These are phyloP conservation scores for Luehdorfia chinensis DNA, from an alignment of 1,140 invertebrate genomes.

Conservation along the genomic window DNA sequence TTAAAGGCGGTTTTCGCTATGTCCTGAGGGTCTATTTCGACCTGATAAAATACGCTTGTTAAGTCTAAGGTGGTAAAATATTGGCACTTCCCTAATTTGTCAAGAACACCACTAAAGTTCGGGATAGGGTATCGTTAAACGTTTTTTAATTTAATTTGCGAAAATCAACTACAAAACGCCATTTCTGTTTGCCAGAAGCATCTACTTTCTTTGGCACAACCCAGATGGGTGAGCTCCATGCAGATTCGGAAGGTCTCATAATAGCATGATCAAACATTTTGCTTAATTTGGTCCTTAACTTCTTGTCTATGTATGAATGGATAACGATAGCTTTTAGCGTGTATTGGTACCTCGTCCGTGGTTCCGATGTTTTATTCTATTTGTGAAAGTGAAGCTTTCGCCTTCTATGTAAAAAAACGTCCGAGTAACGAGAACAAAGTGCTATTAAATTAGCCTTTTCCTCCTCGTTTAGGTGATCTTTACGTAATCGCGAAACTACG, in stretches of 20 bases:
- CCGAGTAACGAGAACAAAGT: constrained; percentile 22
- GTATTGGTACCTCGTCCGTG: constrained; percentile 25
- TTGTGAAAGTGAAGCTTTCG: constrained; percentile 28
- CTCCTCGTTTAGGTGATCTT: constrained; percentile 24
- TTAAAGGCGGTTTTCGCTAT: background rate
- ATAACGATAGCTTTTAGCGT: constrained; percentile 24
- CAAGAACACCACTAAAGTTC: too few species aligned
- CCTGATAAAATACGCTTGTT: constrained; percentile 20
- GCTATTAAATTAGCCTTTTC: constrained; percentile 23
- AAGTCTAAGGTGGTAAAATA: constrained; percentile 16
- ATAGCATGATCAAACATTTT: constrained; percentile 36
- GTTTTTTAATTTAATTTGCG: constrained; percentile 33
- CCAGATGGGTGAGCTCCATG: too few species aligned
- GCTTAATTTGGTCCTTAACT: constrained; percentile 24
- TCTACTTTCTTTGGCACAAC: too few species aligned
- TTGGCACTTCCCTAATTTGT: background rate
- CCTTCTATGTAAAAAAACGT: constrained; percentile 34
- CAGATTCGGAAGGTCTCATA: too few species aligned
- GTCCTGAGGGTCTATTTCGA: constrained; percentile 11
- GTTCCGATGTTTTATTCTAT: constrained; percentile 43
- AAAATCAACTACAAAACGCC: too few species aligned
- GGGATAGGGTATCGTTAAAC: constrained; percentile 18
- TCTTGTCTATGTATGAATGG: constrained; percentile 11
- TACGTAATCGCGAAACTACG: constrained; percentile 22
- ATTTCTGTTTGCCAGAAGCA: too few species aligned